These are phyloP conservation scores for Trichonephila inaurata DNA, from an alignment of 1,140 invertebrate species.

Conservation along the genomic window DNA sequence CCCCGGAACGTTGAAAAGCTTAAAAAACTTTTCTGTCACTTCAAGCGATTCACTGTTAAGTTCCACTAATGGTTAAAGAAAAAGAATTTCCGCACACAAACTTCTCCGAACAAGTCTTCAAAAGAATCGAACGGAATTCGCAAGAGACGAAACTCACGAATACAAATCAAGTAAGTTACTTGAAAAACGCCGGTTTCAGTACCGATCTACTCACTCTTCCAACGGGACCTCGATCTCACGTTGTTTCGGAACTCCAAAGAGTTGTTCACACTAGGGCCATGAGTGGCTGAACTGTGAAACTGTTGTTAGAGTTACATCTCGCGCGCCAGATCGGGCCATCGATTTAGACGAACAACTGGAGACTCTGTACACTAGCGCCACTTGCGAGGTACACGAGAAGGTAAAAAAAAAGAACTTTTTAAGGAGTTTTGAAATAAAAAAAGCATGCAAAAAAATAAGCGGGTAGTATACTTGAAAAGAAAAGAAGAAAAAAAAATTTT, in stretches of 20 bases:
- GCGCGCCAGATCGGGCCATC: background rate
- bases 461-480: background rate
- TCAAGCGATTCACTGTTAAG: background rate
- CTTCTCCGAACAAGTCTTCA: background rate
- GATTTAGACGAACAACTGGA: background rate
- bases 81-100: background rate
- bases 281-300: slow-evolving; percentile 26
- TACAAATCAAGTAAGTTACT: background rate
- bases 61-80: background rate
- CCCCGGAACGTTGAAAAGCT: background rate
- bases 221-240: background rate
- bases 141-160: background rate
- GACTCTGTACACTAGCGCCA: slow-evolving; percentile 19
- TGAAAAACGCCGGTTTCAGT: background rate
- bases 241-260: background rate
- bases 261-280: background rate
- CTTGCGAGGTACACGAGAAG: background rate
- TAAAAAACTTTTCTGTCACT: background rate
- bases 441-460: background rate
- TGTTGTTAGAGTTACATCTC: slow-evolving; percentile 16
- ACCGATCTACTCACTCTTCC: background rate
- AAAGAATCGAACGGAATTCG: background rate
- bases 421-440: background rate
- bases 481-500: background rate
- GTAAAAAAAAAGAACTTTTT: background rate